Evolutionary conservation across 23 tunicate species (phyloP), one percentile per base, ranked within the genome.

Genomic region (Clavelina lepadiformis): DNA sequence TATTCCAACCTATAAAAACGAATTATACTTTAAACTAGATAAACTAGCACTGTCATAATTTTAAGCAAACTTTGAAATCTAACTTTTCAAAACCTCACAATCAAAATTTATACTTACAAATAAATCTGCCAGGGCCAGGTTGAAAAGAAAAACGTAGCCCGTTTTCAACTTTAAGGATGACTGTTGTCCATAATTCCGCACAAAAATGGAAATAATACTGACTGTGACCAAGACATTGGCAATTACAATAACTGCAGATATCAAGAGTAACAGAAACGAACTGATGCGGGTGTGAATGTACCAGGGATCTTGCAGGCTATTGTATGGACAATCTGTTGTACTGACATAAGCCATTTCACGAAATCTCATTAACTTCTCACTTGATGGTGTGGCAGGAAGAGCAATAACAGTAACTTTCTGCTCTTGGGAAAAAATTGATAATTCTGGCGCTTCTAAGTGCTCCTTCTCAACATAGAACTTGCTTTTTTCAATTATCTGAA

Each of bases 101-200:
- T 45, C 46, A 31, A 28, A 0, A 5, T 37, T 0, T 22, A 58
- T 58, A 44, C 95, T 78, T 46, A 86, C 95, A 25, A 78, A 65
- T 20, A 72, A 33, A 44, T 86, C 95, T 11, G 95, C 95, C 5
- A 78, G n/a, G 19, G 95, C 77, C 65, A 86, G 65, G 50, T 86
- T 86, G 15, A 86, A 61, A 33, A 83, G 51, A 8, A 83, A 63
- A 23, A 74, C 34, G 29, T 71, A 58, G 5, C 56, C 46, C 29
- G 77, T 61, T 26, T 71, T 71, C 22, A 33, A 11, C 31, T 29
- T 38, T 28, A 20, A 31, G 15, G 3, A 13, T 1, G 57, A 28
- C 1, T 26, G 67, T 7, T 28, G 26, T 31, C 3, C 22, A 28
- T 25, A 20, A 1, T 51, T 47, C 24, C 41, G 50, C 32, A 29